Evolutionary conservation across 1,140 invertebrate species (phyloP).

Genomic region (Adoxophyes honmai): DNA sequence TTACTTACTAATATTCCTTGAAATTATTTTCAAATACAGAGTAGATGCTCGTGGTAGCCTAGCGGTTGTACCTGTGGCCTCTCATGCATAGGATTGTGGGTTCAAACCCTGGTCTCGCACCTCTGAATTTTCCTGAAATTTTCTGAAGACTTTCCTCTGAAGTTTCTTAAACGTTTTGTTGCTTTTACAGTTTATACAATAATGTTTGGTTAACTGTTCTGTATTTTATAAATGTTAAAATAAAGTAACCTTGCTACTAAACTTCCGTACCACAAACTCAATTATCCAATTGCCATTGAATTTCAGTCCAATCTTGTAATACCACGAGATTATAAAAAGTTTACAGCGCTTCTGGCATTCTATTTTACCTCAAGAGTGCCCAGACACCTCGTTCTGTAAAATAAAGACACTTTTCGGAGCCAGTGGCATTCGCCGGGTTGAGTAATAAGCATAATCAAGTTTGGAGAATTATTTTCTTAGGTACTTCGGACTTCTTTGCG

Average conservation of each 20-base stretch:
- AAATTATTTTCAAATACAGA: too few species aligned
- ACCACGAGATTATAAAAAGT: constrained; percentile 1
- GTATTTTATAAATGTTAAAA: too few species aligned
- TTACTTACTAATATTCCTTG: too few species aligned
- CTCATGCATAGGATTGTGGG: too few species aligned
- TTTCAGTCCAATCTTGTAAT: background rate
- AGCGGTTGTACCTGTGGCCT: too few species aligned
- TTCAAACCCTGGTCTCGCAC: too few species aligned
- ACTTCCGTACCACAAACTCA: background rate
- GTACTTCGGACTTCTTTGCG: background rate
- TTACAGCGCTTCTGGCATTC: background rate
- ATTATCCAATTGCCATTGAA: background rate
- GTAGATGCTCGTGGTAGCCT: too few species aligned
- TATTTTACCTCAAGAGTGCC: background rate
- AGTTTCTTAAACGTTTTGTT: too few species aligned
- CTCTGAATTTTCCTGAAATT: too few species aligned
- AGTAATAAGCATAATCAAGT: constrained; percentile 4
- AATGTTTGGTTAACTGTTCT: too few species aligned
- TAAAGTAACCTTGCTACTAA: background rate
- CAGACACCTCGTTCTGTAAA: background rate
- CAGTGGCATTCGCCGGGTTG: background rate
- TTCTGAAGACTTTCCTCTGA: too few species aligned
- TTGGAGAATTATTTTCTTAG: background rate
- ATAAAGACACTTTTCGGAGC: background rate
- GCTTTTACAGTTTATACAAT: too few species aligned